These are phyloP conservation scores for Anguilla japonica DNA, from an alignment of 2,113 vertebrate genomes.

Conservation along the genomic window DNA sequence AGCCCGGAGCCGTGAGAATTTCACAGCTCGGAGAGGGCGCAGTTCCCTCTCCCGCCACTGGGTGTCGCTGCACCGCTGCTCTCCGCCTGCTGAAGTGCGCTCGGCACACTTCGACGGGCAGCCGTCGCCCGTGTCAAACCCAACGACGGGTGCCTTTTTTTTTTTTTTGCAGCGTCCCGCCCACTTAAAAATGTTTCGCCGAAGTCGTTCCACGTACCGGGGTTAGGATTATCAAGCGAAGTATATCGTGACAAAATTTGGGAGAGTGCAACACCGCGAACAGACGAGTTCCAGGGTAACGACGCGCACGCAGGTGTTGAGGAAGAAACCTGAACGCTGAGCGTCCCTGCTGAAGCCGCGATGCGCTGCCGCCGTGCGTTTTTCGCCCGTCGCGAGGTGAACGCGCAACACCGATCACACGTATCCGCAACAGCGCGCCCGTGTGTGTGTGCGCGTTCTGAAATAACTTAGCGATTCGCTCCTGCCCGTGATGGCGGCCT, in stretches of 20 bases:
- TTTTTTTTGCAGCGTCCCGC: not conserved
- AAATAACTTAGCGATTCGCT: not conserved
- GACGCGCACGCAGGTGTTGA: not conserved
- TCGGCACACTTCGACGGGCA: conserved; percentile 9
- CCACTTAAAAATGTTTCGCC: conserved; percentile 23
- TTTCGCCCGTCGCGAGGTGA: no score
- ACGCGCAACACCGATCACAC: not conserved
- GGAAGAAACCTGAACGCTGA: not conserved
- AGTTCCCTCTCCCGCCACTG: conserved; percentile 24
- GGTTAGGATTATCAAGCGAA: not conserved
- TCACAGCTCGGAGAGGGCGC: not conserved
- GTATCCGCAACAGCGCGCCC: not conserved
- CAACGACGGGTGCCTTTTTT: conserved; percentile 26
- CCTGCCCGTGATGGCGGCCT: not conserved
- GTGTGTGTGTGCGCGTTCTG: not conserved
- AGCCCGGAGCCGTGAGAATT: conserved; percentile 21
- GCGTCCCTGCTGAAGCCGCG: not conserved
- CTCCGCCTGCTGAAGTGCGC: not conserved
- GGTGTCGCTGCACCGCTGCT: conserved; percentile 32
- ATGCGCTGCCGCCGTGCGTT: no score
- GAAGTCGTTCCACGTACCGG: not conserved
- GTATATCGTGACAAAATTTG: not conserved
- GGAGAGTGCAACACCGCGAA: not conserved
- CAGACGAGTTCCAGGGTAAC: not conserved
- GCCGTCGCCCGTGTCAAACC: conserved; percentile 24